These are phyloP conservation scores for Andrena fulva DNA, from an alignment of 2,888 invertebrate species.

Conservation along the genomic window DNA sequence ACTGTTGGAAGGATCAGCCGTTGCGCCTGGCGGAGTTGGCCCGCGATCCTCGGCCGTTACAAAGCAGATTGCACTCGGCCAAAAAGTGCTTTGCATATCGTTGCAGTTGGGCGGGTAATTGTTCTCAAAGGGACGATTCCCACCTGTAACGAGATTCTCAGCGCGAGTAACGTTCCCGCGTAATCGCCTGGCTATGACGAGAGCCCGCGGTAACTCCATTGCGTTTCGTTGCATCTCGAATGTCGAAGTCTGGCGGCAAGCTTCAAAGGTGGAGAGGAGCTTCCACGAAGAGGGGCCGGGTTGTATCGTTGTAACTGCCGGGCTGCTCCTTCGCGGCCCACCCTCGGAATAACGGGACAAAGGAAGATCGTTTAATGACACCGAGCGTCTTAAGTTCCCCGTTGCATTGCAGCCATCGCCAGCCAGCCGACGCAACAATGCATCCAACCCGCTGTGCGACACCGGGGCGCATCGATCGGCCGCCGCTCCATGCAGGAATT, in stretches of 20 bases:
- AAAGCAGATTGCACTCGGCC: neutral
- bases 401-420: conserved; percentile 1
- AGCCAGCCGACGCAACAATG: conserved; percentile 25
- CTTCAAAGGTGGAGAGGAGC: conserved; percentile 29
- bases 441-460: neutral
- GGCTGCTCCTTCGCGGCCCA: conserved; percentile 23
- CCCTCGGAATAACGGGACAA: conserved; percentile 29
- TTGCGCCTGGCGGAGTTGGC: too few species aligned
- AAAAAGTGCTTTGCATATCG: neutral
- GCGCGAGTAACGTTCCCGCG: conserved; percentile 1
- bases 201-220: neutral
- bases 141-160: conserved; percentile 17
- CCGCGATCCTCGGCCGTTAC: neutral
- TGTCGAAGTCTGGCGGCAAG: neutral
- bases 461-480: neutral
- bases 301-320: conserved; percentile 34
- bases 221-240: neutral
- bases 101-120: neutral
- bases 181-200: conserved; percentile 39
- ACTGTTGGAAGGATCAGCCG: too few species aligned
- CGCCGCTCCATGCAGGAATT: neutral
- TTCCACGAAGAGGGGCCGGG: neutral
- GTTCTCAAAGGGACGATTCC: conserved; percentile 29
- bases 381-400: conserved; percentile 34
- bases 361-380: conserved; percentile 58